Evolutionary conservation across 2,888 invertebrate genomes (phyloP), one percentile per base, ranked within the genome.

Genomic region (Galerucella pusilla): DNA sequence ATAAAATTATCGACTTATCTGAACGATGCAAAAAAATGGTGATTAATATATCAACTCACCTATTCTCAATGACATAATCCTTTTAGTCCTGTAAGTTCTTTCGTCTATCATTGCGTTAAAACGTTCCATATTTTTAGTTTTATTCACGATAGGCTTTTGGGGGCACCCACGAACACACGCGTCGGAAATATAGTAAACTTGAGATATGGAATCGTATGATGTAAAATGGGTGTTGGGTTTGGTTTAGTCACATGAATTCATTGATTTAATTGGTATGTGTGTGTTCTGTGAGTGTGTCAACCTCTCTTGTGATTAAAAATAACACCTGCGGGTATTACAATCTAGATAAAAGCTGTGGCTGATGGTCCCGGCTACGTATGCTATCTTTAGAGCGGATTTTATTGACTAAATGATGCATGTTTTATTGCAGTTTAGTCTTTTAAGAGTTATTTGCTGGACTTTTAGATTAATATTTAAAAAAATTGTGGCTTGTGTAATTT

Each of bases 41-140:
- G 52, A 49, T 52, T 52, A 20, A 20, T 20, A 20, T 20, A 42
- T 42, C 1, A 7, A 45, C 64, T 71, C 74, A 79, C 79, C 79
- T 73, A 79, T 79, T 69, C 79, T 74, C 20, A 79, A 75, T 25
- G 79, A 79, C 70, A 64, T 77, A 66, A 77, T 74, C 25, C 79
- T 75, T 20, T 65, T 70, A 9, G 71, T 76, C 49, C 79, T 71
- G 54, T 65, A 77, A 54, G 65, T 71, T 11, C 63, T 71, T 2
- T 68, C 68, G 9, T 73, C 71, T 2, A 12, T 28, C 11, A 68
- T 71, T 49, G 69, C 76, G 45, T 65, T 68, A 54, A 66, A 72
- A 2, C 28, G 73, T 35, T 74, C 71, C 68, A 76, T 71, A 52
- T 61, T 57, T 25, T 20, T n/a, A n/a, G 12, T 16, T 68, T 35